Evolutionary conservation across 2,888 invertebrate genomes (phyloP).

Genomic region (Amblyteles armatorius): DNA sequence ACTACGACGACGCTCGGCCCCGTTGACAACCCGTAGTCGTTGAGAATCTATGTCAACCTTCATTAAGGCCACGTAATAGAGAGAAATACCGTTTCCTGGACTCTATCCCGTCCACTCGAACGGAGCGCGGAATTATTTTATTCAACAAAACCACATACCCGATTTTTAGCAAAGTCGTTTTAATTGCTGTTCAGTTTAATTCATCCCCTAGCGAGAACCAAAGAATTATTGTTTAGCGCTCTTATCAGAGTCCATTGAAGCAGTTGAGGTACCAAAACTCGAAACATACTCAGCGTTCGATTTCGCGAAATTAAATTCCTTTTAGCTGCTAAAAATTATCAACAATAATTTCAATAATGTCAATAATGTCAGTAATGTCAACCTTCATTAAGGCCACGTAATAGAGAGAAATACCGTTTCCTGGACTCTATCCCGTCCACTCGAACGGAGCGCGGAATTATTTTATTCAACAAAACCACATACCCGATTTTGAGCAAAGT

Average conservation of each 20-base stretch:
- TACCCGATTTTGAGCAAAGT: background rate
- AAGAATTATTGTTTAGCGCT: background rate
- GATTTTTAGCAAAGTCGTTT: constrained; percentile 4
- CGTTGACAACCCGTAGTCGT: constrained; percentile 67
- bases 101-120: constrained; percentile 30
- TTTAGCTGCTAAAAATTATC: no score
- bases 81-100: constrained; percentile 65
- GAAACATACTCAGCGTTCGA: no score
- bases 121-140: constrained; percentile 56
- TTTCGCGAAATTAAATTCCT: no score
- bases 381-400: constrained; percentile 72
- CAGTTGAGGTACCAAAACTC: no score
- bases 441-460: constrained; percentile 43
- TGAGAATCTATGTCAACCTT: constrained; percentile 76
- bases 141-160: constrained; percentile 28
- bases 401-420: constrained; percentile 68
- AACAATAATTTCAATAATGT: no score
- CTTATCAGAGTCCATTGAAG: no score
- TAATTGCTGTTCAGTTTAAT: constrained; percentile 14
- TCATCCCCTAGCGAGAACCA: background rate
- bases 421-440: constrained; percentile 39
- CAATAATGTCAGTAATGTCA: constrained; percentile 66
- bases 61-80: constrained; percentile 71
- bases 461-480: constrained; percentile 53
- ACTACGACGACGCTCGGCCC: constrained; percentile 61